Percentiles rank a stretch among this genome's conserved stretches.
phyloP scores from a whole-genome alignment of 2,113 vertebrate genomes.

The Baryphthengus martii region DNA sequence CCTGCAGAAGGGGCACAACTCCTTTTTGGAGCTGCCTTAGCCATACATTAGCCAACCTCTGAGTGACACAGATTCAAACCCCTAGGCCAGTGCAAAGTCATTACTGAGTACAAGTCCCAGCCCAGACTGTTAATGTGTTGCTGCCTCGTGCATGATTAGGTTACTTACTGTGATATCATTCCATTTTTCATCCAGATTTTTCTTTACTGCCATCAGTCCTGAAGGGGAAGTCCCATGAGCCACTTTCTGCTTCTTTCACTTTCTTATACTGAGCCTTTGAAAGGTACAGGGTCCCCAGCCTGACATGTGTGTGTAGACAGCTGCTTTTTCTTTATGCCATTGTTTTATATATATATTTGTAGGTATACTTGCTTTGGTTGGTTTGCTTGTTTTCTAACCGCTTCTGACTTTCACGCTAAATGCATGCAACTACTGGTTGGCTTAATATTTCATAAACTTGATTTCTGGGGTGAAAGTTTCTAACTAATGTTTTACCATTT shows the following conservation, averaged over 20 bases:
- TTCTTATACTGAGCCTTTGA: conserved; percentile 66
- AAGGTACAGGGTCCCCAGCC: conserved; percentile 72
- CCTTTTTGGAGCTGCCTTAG: not conserved
- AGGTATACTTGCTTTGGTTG: conserved; percentile 63
- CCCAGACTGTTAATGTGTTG: conserved; percentile 18
- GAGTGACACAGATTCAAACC: not conserved
- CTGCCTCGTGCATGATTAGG: not conserved
- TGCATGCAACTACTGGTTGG: conserved; percentile 65
- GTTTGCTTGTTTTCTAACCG: conserved; percentile 64
- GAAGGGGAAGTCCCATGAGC: conserved; percentile 67
- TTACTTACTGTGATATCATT: conserved; percentile 59
- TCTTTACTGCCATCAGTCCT: conserved; percentile 68
- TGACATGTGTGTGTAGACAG: conserved; percentile 50
- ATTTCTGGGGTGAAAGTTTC: conserved; percentile 37
- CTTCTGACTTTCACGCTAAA: conserved; percentile 73
- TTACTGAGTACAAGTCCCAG: not conserved
- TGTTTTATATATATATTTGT: not conserved
- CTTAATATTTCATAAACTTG: conserved; percentile 46
- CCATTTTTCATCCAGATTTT: conserved; percentile 70
- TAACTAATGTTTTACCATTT: conserved; percentile 33
- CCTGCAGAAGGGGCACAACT: not conserved
- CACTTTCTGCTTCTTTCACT: conserved; percentile 69
- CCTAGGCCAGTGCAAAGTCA: not conserved
- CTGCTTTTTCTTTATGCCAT: conserved; percentile 64
- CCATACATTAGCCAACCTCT: not conserved